Evolutionary conservation across 2,113 vertebrate species (phyloP).

Genomic region (Daboia siamensis): DNA sequence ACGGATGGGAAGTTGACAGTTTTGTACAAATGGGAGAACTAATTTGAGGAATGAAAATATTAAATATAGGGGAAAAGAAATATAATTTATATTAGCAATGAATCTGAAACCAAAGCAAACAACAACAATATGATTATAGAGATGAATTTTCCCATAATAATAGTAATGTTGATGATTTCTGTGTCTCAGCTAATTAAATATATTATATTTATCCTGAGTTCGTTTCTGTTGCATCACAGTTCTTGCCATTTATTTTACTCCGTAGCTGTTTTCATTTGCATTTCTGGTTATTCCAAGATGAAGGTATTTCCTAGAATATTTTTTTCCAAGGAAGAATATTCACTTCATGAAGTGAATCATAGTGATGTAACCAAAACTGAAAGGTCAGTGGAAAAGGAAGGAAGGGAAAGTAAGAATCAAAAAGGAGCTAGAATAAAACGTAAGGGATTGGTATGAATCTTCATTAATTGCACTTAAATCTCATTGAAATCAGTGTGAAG

Average conservation of each 20-base stretch:
- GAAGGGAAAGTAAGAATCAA: neutral
- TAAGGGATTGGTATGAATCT: neutral
- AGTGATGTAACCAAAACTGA: neutral
- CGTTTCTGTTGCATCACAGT: neutral
- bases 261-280: constrained; percentile 11
- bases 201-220: neutral
- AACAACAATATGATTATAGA: neutral
- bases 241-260: neutral
- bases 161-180: neutral
- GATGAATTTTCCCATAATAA: neutral
- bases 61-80: neutral
- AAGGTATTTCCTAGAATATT: neutral
- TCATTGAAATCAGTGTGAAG: neutral
- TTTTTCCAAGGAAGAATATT: neutral
- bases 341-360: neutral
- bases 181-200: neutral
- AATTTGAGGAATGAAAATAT: neutral
- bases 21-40: neutral
- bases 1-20: neutral
- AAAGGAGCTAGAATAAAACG: fast-evolving
- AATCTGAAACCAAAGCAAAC: neutral
- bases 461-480: neutral
- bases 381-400: neutral
- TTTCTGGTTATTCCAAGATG: neutral
- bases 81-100: neutral